A percentile compares a stretch with the other conserved stretches of the same genome.
Evolutionary conservation across 2,888 invertebrate species (phyloP).

Genomic region (Rotaria socialis): DNA sequence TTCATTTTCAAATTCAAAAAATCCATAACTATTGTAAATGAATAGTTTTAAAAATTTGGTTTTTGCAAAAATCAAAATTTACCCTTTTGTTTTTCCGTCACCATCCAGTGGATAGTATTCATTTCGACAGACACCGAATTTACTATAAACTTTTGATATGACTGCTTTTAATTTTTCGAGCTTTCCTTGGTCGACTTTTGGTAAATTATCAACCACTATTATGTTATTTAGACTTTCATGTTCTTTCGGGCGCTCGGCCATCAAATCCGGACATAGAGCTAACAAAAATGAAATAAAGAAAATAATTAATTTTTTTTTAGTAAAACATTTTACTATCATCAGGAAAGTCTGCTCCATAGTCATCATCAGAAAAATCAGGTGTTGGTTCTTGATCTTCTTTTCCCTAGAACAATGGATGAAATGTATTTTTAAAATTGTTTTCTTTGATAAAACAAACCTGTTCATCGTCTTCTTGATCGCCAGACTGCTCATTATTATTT

Average conservation of each 20-base stretch:
- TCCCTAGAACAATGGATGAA: background rate
- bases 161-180: constrained; percentile 43
- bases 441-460: background rate
- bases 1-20: constrained; percentile 45
- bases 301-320: background rate
- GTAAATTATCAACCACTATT: constrained; percentile 45
- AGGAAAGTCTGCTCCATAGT: background rate
- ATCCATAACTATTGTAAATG: constrained; percentile 36
- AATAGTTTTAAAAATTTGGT: background rate
- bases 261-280: constrained; percentile 43
- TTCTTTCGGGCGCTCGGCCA: constrained; percentile 39
- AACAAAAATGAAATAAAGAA: background rate
- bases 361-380: constrained; percentile 23
- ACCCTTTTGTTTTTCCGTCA: constrained; percentile 42
- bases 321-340: background rate
- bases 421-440: background rate
- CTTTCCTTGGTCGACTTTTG: constrained; percentile 41
- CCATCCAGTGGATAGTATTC: constrained; percentile 45
- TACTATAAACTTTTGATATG: constrained; percentile 39
- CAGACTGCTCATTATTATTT: background rate
- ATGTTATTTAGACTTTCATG: constrained; percentile 37
- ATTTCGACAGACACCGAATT: constrained; percentile 40
- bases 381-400: background rate
- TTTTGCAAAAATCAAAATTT: background rate
- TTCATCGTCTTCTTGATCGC: background rate